These are phyloP conservation scores for Sycon ciliatum DNA, from an alignment of 37 sponge, comb jelly and placozoan species.

Conservation along the genomic window DNA sequence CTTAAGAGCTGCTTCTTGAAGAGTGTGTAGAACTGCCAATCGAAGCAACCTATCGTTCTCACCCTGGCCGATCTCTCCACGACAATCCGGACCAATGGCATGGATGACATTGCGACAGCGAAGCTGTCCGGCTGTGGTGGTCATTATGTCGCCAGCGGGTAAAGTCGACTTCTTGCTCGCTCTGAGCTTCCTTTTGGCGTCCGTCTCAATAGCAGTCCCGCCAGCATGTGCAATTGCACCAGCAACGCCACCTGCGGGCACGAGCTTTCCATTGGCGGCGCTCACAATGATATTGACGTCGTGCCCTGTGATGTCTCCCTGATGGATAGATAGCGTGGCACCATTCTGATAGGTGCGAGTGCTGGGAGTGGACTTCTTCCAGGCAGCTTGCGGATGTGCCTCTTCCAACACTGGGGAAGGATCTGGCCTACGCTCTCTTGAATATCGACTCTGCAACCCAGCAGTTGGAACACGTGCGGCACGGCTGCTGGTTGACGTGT, in stretches of 20 bases:
- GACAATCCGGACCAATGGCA: constrained; percentile 50
- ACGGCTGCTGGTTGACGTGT: too few relatives aligned
- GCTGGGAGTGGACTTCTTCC: too few relatives aligned
- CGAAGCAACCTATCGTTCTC: constrained; percentile 18
- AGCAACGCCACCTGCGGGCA: constrained; percentile 59
- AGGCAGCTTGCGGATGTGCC: too few relatives aligned
- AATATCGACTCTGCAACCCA: too few relatives aligned
- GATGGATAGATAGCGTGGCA: constrained; percentile 39
- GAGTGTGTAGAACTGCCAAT: constrained; percentile 16
- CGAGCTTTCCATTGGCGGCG: constrained; percentile 51
- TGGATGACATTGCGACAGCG: constrained; percentile 45
- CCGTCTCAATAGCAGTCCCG: constrained; percentile 27
- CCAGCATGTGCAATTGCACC: constrained; percentile 46
- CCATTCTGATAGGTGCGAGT: too few relatives aligned
- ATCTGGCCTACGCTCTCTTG: too few relatives aligned
- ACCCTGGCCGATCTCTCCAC: background rate
- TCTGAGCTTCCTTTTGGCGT: constrained; percentile 10
- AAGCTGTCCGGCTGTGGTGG: constrained; percentile 40
- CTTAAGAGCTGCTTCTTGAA: constrained; percentile 20
- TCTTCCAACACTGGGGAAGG: too few relatives aligned
- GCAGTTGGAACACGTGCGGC: too few relatives aligned
- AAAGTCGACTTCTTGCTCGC: background rate
- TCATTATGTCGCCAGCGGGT: constrained; percentile 34
- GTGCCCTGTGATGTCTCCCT: constrained; percentile 43
- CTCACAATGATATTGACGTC: constrained; percentile 52